Conservation (phyloP, 2,113 vertebrate species). For the Microtus richardsoni region DNA sequence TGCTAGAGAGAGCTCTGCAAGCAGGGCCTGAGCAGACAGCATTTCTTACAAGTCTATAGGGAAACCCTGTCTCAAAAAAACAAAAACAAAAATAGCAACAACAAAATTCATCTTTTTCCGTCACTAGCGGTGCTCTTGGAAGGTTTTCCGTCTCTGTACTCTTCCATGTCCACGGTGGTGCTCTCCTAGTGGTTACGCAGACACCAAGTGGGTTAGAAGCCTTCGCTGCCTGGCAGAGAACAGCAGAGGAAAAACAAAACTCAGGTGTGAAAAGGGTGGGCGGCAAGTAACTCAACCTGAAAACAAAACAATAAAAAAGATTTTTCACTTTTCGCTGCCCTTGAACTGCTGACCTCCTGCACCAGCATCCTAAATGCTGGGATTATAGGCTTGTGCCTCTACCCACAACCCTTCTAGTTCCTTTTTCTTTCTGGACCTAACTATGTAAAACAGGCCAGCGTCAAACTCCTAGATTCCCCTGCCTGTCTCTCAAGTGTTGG, state of each 20-base stretch:
- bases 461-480: neutral
- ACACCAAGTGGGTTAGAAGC: neutral
- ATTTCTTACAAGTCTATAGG: neutral
- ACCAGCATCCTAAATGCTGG: neutral
- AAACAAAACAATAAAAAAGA: neutral
- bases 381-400: neutral
- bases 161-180: neutral
- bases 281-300: neutral
- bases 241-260: neutral
- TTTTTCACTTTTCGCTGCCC: neutral
- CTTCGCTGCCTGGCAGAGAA: neutral
- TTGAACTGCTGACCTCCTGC: neutral
- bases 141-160: neutral
- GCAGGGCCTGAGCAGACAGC: neutral
- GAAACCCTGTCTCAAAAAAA: too few species aligned
- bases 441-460: neutral
- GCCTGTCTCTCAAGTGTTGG: neutral
- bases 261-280: neutral
- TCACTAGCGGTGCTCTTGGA: neutral
- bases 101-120: neutral
- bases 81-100: too few species aligned
- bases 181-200: neutral
- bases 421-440: neutral
- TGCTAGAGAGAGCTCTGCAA: too few species aligned
- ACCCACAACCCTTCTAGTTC: neutral